These are phyloP conservation scores for Eleutherodactylus coqui DNA, from an alignment of 2,797 vertebrate genomes.

Conservation along the genomic window DNA sequence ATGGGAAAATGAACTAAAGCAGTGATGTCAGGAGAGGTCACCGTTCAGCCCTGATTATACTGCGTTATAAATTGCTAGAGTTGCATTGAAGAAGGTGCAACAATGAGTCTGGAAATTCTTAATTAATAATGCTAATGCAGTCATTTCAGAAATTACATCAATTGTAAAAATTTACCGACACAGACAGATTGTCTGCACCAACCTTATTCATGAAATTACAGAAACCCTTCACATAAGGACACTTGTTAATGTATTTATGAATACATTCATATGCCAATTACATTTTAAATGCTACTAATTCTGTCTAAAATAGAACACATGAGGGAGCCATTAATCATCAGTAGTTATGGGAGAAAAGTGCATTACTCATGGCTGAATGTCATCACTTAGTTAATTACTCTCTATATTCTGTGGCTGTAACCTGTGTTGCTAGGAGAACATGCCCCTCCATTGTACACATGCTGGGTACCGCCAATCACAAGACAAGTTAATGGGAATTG, in stretches of 20 bases:
- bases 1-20: too few relatives aligned
- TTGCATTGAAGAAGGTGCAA: background rate
- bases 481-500: background rate
- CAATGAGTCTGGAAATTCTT: background rate
- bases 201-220: background rate
- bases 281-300: background rate
- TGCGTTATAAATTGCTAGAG: too few relatives aligned
- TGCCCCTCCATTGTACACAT: background rate
- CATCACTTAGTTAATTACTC: background rate
- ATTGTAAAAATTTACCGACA: background rate
- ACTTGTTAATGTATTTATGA: background rate
- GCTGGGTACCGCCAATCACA: background rate
- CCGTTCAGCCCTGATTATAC: too few relatives aligned
- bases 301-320: background rate
- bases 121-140: background rate
- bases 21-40: too few relatives aligned
- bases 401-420: background rate
- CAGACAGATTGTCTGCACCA: background rate
- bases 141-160: background rate
- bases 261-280: background rate
- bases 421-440: slow-evolving; percentile 7
- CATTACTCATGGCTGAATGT: background rate
- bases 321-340: background rate
- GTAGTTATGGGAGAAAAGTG: background rate
- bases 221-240: background rate